phyloP scores from a whole-genome alignment of 2,888 invertebrate species.

The Sphaerophoria taeniata region DNA sequence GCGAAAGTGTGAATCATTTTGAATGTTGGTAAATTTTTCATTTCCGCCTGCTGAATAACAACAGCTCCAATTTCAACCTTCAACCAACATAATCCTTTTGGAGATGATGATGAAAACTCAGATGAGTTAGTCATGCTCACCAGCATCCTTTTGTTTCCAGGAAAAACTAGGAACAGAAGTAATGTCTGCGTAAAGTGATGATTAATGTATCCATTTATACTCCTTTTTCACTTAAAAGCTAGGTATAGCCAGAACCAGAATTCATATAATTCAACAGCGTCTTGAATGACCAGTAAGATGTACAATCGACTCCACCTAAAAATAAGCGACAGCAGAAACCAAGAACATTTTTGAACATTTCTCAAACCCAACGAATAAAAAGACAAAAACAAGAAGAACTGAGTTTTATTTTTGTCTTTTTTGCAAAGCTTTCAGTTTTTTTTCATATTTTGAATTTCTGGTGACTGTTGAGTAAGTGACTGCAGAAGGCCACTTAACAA shows the following conservation, averaged over 20 bases:
- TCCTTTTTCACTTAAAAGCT: too few relatives aligned
- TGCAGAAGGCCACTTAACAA: slow-evolving; percentile 58
- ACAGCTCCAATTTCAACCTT: slow-evolving; percentile 9
- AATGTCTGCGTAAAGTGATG: background rate
- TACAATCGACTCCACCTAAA: too few relatives aligned
- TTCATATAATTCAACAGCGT: too few relatives aligned
- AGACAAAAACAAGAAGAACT: background rate
- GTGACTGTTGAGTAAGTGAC: slow-evolving; percentile 21
- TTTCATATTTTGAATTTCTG: background rate
- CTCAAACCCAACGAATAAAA: slow-evolving; percentile 1
- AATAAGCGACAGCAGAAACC: slow-evolving; percentile 1
- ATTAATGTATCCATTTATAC: background rate
- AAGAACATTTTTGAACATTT: slow-evolving; percentile 40
- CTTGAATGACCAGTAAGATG: too few relatives aligned
- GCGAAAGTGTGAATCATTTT: slow-evolving; percentile 34
- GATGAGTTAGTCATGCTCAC: slow-evolving; percentile 15
- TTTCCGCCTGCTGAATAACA: slow-evolving; percentile 10
- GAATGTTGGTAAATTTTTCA: background rate
- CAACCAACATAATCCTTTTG: slow-evolving; percentile 13
- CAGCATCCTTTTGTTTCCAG: slow-evolving; percentile 45
- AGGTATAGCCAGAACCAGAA: too few relatives aligned
- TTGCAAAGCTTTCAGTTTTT: slow-evolving; percentile 43
- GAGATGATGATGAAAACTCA: slow-evolving; percentile 22
- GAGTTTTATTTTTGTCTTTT: slow-evolving; percentile 3
- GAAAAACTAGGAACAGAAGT: slow-evolving; percentile 4